These are phyloP conservation scores for Synergus gifuensis DNA, from an alignment of 2,888 invertebrate genomes.

Conservation along the genomic window DNA sequence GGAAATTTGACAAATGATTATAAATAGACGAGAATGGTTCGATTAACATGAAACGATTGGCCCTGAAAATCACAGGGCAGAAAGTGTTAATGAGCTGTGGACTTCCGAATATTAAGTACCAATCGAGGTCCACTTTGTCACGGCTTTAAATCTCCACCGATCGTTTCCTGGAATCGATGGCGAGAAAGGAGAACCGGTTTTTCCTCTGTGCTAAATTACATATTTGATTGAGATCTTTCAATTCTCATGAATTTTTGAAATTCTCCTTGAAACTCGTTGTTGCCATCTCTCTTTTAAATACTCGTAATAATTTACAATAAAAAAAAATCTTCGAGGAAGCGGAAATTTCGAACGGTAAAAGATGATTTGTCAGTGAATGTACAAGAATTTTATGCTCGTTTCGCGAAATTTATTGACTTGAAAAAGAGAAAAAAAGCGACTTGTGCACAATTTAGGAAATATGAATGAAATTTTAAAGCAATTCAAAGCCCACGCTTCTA, in stretches of 20 bases:
- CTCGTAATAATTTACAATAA: not conserved
- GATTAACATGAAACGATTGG: not conserved
- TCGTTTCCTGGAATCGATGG: constrained; percentile 22
- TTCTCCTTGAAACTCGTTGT: not conserved
- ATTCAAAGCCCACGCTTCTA: too few species aligned
- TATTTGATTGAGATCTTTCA: constrained; percentile 18
- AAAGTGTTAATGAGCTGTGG: constrained; percentile 38
- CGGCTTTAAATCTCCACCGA: constrained; percentile 13
- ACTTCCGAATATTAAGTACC: constrained; percentile 38
- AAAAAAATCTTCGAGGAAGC: not conserved
- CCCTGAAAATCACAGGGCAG: constrained; percentile 17
- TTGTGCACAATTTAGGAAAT: not conserved
- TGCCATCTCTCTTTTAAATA: not conserved
- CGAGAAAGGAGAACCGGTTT: constrained; percentile 16
- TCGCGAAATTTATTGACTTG: not conserved
- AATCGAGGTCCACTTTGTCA: constrained; percentile 28
- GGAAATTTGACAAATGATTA: not conserved
- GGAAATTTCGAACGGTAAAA: constrained; percentile 9
- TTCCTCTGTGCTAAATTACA: not conserved
- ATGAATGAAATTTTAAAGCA: not conserved
- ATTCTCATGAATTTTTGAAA: not conserved
- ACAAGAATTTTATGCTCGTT: not conserved
- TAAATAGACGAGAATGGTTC: not conserved
- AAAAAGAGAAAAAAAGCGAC: not conserved
- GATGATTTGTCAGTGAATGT: not conserved